Evolutionary conservation across 2,113 vertebrate species (phyloP), one percentile per base, ranked within the genome.

Genomic region (Antechinus stuartii): DNA sequence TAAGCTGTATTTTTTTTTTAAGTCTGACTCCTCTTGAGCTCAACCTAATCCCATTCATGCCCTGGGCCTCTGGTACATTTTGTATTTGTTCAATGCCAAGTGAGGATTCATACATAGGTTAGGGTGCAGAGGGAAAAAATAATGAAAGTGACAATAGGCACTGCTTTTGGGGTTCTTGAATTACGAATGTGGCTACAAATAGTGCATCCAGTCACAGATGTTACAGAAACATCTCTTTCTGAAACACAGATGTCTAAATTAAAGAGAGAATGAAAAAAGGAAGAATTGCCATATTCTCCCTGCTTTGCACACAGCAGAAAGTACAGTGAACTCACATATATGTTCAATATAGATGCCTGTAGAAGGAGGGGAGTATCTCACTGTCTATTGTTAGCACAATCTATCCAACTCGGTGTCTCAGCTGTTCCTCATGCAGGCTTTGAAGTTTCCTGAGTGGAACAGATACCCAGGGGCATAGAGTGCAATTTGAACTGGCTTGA

Each of bases 181-280:
- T 96, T 96, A 76, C 90, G 96, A 23, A 93, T 96, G 91, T 68
- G 94, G 55, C 0, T 56, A 92, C 92, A 96, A 46, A 47, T 57
- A 93, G 30, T 90, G 89, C 95, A 91, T 95, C 97, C 91, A 96
- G 96, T 90, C 91, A 94, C 95, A 91, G 49, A 27, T 94, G 94
- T 94, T 10, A 47, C 35, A 96, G 52, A 96, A 95, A 95, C 93
- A 95, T 95, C 76, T 94, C 96, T 90, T 91, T 93, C 84, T 93
- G 94, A 96, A 94, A 97, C 91, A 97, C 50, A 55, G 97, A 94
- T 94, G 92, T 97, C 97, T 97, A 90, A 97, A 96, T 96, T 97
- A 96, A 96, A 84, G n/a, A 76, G 16, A 84, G n/a, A 84, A 84
- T 84, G 68, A 96, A 96, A 96, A 95, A 94, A 91, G 93, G 30